Conservation (phyloP, 2,797 vertebrate genomes). For the Alcedo quadribrachys region DNA sequence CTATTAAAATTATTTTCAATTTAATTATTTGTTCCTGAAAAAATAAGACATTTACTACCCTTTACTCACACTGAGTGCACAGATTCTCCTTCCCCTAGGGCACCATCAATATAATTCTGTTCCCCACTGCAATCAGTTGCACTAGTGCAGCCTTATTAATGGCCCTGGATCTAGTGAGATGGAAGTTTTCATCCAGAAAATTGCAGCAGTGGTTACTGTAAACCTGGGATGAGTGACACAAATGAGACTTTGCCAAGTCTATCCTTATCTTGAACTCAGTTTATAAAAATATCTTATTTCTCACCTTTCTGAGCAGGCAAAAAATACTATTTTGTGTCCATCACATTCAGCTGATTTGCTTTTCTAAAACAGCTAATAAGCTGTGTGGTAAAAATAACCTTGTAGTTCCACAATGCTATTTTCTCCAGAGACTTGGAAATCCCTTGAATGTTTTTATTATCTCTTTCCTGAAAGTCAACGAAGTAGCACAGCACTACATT, state of each 20-base stretch:
- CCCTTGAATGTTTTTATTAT: conserved; percentile 9
- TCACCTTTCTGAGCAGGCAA: background rate
- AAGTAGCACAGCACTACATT: background rate
- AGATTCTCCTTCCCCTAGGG: background rate
- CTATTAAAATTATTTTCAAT: background rate
- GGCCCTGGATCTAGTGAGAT: background rate
- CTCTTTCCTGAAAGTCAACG: background rate
- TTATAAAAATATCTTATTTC: background rate
- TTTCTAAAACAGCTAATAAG: background rate
- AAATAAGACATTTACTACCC: background rate
- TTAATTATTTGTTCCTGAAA: background rate
- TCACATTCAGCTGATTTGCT: background rate
- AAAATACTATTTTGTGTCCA: background rate
- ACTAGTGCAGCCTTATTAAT: background rate
- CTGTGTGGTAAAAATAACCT: conserved; percentile 9
- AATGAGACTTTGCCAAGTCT: background rate
- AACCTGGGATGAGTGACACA: background rate
- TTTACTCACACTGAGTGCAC: background rate
- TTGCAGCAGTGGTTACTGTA: background rate
- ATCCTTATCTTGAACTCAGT: background rate
- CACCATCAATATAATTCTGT: background rate
- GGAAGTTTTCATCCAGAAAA: background rate
- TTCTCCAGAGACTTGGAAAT: background rate
- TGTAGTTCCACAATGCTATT: background rate
- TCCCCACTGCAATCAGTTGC: background rate